Evolutionary conservation across 2,888 invertebrate genomes (phyloP), one percentile per base, ranked within the genome.

Genomic region (Thelaira solivaga): DNA sequence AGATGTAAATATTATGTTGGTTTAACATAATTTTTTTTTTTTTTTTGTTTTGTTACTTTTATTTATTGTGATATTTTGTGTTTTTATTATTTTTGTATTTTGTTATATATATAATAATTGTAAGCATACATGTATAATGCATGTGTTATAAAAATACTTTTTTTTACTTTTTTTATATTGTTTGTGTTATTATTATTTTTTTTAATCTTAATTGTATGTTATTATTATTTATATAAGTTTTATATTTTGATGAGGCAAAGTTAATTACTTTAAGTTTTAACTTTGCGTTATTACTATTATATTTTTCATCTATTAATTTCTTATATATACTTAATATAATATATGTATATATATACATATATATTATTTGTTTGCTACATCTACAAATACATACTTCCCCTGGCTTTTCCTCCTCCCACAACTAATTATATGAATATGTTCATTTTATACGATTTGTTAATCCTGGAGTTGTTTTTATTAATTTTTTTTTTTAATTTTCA

Each of bases 131-230:
- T 78, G 78, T 86, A 86, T 86, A 86, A 86, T 86, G 86, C 87
- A 87, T 87, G 87, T 85, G 86, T 86, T 86, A 87, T 86, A 87
- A 87, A 86, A 86, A 86, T 86, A 86, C 86, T 83, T 84, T 81
- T 53, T 72, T 76, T 13, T 55, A 41, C 39, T 84, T 81, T 53
- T 72, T 76, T 13, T 55, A 41, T 45, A 57, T 69, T 57, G 41
- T 61, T 59, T 72, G 71, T 61, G 53, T 74, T 55, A 20, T 45
- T 67, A 53, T 53, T 4, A 31, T 65, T 13, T 53, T 61, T 67
- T 51, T 45, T 69, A 49, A 65, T 61, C 74, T 78, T 74, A 67
- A 71, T 65, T 31, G 51, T 71, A 57, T 51, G 16, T 61, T 64
- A 22, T 57, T 68, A 24, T 51, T 18, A 6, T 20, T 65, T 24